Evolutionary conservation across 2,797 vertebrate species (phyloP).

Genomic region (Dermochelys coriacea): DNA sequence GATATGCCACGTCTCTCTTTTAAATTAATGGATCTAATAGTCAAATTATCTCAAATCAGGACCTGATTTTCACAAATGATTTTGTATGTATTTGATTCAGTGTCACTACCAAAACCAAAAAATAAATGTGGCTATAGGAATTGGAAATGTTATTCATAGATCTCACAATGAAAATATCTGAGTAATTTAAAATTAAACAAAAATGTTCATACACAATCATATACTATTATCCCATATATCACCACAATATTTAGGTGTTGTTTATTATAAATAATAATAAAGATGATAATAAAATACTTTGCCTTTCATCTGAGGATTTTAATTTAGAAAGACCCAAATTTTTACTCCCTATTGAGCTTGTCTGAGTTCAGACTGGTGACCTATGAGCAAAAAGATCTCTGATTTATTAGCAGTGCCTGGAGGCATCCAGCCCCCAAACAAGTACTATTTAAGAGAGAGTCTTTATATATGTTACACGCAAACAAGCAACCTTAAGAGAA

Average conservation of each 20-base stretch:
- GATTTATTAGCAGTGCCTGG: neutral
- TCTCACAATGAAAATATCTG: neutral
- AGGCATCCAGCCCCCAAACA: neutral
- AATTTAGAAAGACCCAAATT: neutral
- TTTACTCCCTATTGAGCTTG: neutral
- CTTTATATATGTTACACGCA: neutral
- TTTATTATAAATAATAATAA: neutral
- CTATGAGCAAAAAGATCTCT: neutral
- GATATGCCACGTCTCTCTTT: neutral
- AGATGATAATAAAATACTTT: neutral
- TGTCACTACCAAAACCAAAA: neutral
- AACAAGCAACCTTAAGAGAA: conserved; percentile 11
- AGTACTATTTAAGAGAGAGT: neutral
- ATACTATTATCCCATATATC: neutral
- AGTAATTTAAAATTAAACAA: neutral
- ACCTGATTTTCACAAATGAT: neutral
- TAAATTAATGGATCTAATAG: neutral
- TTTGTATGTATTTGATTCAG: conserved; percentile 18
- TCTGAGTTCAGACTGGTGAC: neutral
- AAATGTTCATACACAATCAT: neutral
- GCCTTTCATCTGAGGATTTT: neutral
- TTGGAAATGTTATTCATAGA: neutral
- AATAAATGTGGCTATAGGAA: neutral
- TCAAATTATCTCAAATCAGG: neutral
- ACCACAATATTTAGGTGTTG: neutral